phyloP scores from a whole-genome alignment of 2,113 vertebrate genomes.

The Sturnira hondurensis region DNA sequence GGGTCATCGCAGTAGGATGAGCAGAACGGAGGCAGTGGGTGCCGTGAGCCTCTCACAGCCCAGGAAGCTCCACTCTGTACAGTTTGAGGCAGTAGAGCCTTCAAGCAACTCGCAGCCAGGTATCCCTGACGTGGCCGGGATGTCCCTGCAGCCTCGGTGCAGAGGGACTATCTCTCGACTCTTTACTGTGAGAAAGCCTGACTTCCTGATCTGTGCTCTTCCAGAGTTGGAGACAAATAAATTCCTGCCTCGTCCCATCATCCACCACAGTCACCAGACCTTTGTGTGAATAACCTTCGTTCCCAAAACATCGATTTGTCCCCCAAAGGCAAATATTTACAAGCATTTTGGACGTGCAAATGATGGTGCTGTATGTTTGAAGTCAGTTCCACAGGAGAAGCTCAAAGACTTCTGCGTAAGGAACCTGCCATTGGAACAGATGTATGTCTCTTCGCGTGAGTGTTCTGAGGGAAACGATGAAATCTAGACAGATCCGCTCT shows the following conservation, averaged over 20 bases:
- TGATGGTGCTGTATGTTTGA: background rate
- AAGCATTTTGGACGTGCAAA: background rate
- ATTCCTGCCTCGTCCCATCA: background rate
- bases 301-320: background rate
- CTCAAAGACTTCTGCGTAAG: background rate
- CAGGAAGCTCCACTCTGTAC: background rate
- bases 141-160: background rate
- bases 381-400: background rate
- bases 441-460: background rate
- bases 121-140: background rate
- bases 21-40: background rate
- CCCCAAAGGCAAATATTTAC: constrained; percentile 22
- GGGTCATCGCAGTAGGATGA: background rate
- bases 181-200: background rate
- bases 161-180: background rate
- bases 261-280: background rate
- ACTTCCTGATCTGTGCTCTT: background rate
- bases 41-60: background rate
- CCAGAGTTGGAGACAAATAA: background rate
- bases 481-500: background rate
- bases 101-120: background rate
- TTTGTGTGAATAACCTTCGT: constrained; percentile 7
- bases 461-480: background rate
- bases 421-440: background rate
- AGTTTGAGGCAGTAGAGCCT: background rate